Conservation (phyloP, 2,888 invertebrate species). For the Agonopterix heracliana region DNA sequence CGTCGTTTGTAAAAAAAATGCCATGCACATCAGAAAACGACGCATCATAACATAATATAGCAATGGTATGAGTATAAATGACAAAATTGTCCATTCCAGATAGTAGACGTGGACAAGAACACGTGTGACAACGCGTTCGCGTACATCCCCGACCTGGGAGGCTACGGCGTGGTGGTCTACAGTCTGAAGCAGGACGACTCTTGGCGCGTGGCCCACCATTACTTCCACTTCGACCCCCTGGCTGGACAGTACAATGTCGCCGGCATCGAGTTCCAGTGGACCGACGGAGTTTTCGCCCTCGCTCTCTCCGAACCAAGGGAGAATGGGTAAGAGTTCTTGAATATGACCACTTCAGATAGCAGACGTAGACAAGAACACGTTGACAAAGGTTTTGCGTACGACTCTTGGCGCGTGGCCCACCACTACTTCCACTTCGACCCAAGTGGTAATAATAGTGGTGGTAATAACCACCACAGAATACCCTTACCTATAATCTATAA, state of each 20-base stretch:
- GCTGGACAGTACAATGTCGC: slow-evolving; percentile 85
- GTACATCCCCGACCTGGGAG: slow-evolving; percentile 86
- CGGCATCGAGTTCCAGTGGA: slow-evolving; percentile 90
- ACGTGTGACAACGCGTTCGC: slow-evolving; percentile 85
- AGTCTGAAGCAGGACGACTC: slow-evolving; percentile 83
- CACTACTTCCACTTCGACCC: slow-evolving; percentile 92
- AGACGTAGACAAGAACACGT: slow-evolving; percentile 81
- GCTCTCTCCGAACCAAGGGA: slow-evolving; percentile 78
- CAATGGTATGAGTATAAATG: no score
- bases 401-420: slow-evolving; percentile 87
- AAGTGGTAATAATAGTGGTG: no score
- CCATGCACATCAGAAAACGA: no score
- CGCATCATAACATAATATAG: no score
- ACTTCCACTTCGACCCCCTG: slow-evolving; percentile 89
- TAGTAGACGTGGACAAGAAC: slow-evolving; percentile 82
- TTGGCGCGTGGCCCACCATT: slow-evolving; percentile 88
- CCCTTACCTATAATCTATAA: no score
- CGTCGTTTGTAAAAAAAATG: no score
- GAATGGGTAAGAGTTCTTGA: slow-evolving; percentile 57
- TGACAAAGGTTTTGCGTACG: slow-evolving; percentile 85
- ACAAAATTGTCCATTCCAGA: slow-evolving; percentile 53
- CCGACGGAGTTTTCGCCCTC: slow-evolving; percentile 87
- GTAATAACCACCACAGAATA: no score
- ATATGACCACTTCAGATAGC: slow-evolving; percentile 79
- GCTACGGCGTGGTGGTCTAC: slow-evolving; percentile 86